Percentiles rank a stretch among this genome's conserved stretches.
phyloP scores from a whole-genome alignment of 2,113 vertebrate species.

The Mobula hypostoma region DNA sequence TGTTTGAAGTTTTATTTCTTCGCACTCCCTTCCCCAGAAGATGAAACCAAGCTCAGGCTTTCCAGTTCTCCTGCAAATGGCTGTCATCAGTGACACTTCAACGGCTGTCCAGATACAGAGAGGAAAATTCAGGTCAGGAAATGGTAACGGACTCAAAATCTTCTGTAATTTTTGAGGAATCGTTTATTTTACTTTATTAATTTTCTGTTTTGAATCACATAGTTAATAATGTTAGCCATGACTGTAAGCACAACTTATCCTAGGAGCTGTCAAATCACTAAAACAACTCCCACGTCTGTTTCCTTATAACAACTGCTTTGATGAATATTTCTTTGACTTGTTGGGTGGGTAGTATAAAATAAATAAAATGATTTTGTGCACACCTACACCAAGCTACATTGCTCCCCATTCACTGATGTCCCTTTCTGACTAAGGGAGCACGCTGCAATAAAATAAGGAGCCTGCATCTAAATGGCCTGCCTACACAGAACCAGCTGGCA shows the following conservation, averaged over 20 bases:
- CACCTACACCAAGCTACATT: background rate
- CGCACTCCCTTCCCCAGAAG: background rate
- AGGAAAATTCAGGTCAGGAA: background rate
- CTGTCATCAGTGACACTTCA: background rate
- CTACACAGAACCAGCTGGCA: background rate
- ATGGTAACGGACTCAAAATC: background rate
- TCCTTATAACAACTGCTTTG: background rate
- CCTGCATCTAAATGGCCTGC: background rate
- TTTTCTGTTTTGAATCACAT: no score
- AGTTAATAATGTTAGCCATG: background rate
- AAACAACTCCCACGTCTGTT: background rate
- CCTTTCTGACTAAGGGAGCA: no score
- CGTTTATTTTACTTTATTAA: background rate
- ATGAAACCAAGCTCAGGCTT: background rate
- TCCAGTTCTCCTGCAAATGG: background rate
- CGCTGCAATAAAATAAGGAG: background rate
- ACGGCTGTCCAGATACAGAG: background rate
- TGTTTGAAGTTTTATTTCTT: background rate
- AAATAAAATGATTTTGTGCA: slow-evolving; percentile 1
- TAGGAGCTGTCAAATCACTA: background rate
- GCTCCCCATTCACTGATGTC: background rate
- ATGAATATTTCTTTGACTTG: background rate
- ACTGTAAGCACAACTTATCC: background rate
- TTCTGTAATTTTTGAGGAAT: background rate
- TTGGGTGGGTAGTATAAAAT: background rate